Conservation (phyloP, 2,797 vertebrate genomes). For the Eulemur rubriventer region DNA sequence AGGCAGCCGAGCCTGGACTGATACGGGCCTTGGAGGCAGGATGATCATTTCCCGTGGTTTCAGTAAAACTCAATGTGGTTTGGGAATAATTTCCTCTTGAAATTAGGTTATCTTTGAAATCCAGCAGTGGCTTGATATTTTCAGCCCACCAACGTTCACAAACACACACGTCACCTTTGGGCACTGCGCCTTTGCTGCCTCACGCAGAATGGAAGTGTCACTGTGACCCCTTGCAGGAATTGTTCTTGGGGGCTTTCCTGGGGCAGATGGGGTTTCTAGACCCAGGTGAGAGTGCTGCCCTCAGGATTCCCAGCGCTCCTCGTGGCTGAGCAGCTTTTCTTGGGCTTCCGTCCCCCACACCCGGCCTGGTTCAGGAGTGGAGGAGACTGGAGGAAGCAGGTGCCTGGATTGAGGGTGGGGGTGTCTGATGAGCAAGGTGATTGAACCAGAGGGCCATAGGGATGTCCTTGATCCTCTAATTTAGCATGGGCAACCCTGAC, state of each 20-base stretch:
- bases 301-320: not conserved
- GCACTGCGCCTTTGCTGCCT: not conserved
- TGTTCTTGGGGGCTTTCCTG: not conserved
- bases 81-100: not conserved
- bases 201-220: not conserved
- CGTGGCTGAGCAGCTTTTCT: not conserved
- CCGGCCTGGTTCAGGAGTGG: not conserved
- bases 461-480: not conserved
- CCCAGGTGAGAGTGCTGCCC: not conserved
- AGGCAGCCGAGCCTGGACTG: not conserved
- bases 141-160: not conserved
- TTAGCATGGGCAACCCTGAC: not conserved
- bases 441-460: not conserved
- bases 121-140: not conserved
- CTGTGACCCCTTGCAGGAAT: not conserved
- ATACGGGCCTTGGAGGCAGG: not conserved
- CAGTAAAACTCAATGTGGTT: not conserved
- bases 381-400: not conserved
- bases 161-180: not conserved
- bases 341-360: accelerated
- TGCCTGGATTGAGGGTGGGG: not conserved
- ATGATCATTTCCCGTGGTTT: not conserved
- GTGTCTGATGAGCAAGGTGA: not conserved
- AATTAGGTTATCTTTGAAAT: not conserved
- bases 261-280: not conserved